These are phyloP conservation scores for Sanderia malayensis DNA, from an alignment of 30 jellyfish, hydroid and myxozoan species.

Conservation along the genomic window DNA sequence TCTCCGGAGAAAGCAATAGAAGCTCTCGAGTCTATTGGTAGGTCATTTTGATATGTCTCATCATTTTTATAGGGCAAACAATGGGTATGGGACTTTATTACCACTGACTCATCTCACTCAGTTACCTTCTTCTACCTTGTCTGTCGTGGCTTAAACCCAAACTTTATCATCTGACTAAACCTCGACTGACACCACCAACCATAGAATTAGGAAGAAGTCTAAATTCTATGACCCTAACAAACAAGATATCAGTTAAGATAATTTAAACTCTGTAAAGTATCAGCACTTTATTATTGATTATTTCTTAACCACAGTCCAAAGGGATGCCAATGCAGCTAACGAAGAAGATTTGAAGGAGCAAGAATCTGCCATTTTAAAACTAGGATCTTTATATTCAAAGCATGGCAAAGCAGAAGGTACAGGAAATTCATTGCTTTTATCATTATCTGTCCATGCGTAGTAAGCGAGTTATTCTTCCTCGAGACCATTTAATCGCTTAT, in stretches of 20 bases:
- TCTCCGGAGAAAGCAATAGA: conserved; percentile 73
- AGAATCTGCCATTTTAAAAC: conserved; percentile 90
- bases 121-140: too few relatives aligned
- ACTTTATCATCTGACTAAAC: background rate
- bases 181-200: background rate
- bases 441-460: background rate
- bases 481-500: background rate
- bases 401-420: conserved; percentile 86
- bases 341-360: conserved; percentile 79
- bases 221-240: too few relatives aligned
- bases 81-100: background rate
- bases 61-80: background rate
- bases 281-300: too few relatives aligned
- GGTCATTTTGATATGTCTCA: background rate
- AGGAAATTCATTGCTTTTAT: too few relatives aligned
- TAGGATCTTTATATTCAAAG: conserved; percentile 79
- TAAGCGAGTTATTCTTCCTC: background rate
- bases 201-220: background rate
- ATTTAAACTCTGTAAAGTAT: too few relatives aligned
- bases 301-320: conserved; percentile 40
- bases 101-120: background rate
- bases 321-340: conserved; percentile 35
- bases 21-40: conserved; percentile 52
- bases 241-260: too few relatives aligned
- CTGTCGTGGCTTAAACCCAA: too few relatives aligned